Evolutionary conservation across 2,888 invertebrate genomes (phyloP).

Genomic region (Platycheirus albimanus): DNA sequence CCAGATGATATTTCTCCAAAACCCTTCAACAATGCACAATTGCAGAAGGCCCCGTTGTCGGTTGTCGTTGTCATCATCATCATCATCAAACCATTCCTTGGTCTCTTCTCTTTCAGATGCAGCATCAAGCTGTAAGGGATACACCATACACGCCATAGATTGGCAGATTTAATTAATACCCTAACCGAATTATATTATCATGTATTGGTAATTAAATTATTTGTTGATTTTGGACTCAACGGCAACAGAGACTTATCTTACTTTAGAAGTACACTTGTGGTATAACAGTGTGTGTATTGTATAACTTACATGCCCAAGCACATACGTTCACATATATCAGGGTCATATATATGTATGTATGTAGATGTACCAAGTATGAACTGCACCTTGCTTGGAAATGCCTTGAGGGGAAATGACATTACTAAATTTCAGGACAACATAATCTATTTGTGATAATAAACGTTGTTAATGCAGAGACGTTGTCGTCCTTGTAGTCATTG

Average conservation of each 20-base stretch:
- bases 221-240: constrained; percentile 68
- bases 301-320: neutral
- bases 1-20: neutral
- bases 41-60: no score
- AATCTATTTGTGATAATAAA: constrained; percentile 74
- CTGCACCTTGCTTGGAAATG: constrained; percentile 54
- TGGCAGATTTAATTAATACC: constrained; percentile 70
- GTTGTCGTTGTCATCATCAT: no score
- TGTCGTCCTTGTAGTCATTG: constrained; percentile 4
- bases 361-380: constrained; percentile 5
- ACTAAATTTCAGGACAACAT: constrained; percentile 70
- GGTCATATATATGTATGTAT: no score
- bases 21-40: constrained; percentile 26
- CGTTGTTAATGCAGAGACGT: constrained; percentile 66
- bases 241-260: constrained; percentile 55
- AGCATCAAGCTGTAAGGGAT: constrained; percentile 38
- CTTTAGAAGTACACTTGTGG: constrained; percentile 50
- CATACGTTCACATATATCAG: neutral
- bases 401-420: constrained; percentile 63
- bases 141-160: constrained; percentile 45
- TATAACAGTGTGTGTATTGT: neutral
- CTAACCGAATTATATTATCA: constrained; percentile 69
- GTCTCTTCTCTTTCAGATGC: neutral
- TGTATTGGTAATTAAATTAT: constrained; percentile 73
- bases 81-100: no score